Percentiles rank a stretch among this genome's conserved stretches.
phyloP scores from a whole-genome alignment of 2,797 vertebrate species.

The Sebastes hopkinsi region DNA sequence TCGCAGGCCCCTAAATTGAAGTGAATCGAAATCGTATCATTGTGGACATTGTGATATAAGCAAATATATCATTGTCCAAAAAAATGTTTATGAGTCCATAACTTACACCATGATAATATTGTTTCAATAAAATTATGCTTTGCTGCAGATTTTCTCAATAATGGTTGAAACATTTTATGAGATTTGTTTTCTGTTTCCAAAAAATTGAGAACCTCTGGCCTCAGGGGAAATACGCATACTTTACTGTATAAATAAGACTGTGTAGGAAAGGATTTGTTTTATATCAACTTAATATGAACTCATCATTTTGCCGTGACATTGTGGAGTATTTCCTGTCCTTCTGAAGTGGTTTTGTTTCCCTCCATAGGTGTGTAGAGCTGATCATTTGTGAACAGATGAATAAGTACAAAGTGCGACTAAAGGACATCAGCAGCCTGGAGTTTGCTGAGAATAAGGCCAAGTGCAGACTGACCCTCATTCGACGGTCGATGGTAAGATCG shows the following conservation, averaged over 20 bases:
- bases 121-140: not conserved
- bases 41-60: no score
- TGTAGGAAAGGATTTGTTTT: not conserved
- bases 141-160: not conserved
- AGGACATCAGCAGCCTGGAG: constrained; percentile 97
- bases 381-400: constrained; percentile 97
- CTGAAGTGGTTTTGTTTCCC: not conserved
- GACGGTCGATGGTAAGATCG: constrained; percentile 93
- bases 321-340: not conserved
- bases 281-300: not conserved
- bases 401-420: constrained; percentile 94
- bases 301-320: not conserved
- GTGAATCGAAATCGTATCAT: no score
- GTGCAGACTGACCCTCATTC: constrained; percentile 92
- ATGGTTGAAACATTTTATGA: not conserved
- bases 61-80: no score
- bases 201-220: not conserved
- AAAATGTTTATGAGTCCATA: not conserved
- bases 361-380: constrained; percentile 91
- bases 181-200: not conserved
- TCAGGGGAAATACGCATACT: not conserved
- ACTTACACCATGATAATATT: not conserved
- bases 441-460: constrained; percentile 98
- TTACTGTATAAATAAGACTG: not conserved
- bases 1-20: no score